Evolutionary conservation across 2,797 vertebrate genomes (phyloP), one percentile per base, ranked within the genome.

Genomic region (Poeciliopsis gracilis): DNA sequence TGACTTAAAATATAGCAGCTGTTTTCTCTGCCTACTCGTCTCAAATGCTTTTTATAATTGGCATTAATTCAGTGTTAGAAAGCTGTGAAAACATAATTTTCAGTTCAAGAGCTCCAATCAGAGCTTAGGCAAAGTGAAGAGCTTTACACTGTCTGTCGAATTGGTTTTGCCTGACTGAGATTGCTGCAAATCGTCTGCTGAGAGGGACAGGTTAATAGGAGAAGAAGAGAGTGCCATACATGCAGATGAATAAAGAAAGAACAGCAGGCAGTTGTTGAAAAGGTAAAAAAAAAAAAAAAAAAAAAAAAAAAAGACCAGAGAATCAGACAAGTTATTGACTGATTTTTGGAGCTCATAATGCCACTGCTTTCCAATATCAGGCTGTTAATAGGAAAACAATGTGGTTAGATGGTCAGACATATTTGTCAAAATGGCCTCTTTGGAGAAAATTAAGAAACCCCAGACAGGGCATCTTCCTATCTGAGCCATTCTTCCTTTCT

Each of bases 31-130:
- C 63, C 45, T 86, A 81, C 70, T 82, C 86, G 72, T 80, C 82
- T 87, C 75, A 79, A 88, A 86, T 78, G 77, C 59, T 76, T 83
- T 69, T 85, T 80, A 78, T 81, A 89, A 86, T 85, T 87, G 85
- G 80, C 78, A 86, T 89, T 90, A 88, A 91, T 92, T 93, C 90
- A 77, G 91, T 57, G 87, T 87, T 87, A 83, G 90, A 79, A 88
- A 88, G 89, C 89, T 88, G 91, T 90, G 89, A 91, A 92, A 93
- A 91, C 90, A 85, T 90, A 63, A 91, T 92, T 91, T 92, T 84
- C 83, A 79, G 89, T 87, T 89, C 77, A 87, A 92, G 91, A 84
- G 89, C 88, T 91, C 79, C 85, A 89, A 55, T 87, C 63, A 75
- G 79, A 89, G 90, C 86, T 86, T 78, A 88, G 90, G 79, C 80